Base-by-base conservation (phyloP, 2,797 vertebrate species). In the Prionace glauca region DNA sequence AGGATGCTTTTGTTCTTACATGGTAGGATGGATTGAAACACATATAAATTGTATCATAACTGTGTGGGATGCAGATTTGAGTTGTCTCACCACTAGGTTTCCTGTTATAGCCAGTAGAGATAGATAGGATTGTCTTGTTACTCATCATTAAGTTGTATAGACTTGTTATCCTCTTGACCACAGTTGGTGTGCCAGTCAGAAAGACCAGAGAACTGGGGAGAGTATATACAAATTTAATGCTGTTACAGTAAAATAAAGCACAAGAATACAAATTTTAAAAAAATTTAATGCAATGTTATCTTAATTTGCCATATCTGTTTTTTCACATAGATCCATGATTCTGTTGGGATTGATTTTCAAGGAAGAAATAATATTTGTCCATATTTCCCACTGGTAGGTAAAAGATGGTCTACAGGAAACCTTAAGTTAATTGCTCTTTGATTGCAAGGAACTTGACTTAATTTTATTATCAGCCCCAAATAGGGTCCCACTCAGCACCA, bases 321-420 rank as follows among this genome's bases (percentile, higher is more conserved):
- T 95, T 95, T 72, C 50, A 10, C 16, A 0, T 56, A 95, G 93
- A 0, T 56, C 11, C 32, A 1, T 16, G 69, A 72, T 56, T 32
- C 41, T 95, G 69, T 29, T 74, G 71, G 93, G 29, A 56, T 95
- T 74, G 93, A 74, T 95, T 95, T 20, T 95, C 41, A 56, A 77
- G 69, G 45, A 95, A 77, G n/a, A 50, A 7, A 74, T 72, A 29
- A 50, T 95, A 24, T 72, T 50, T 93, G 90, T 86, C 95, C 88
- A 94, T 95, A 95, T 71, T 81, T 96, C 72, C 96, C 95, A 95
- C 86, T 96, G 96, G 96, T 96, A 94, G 93, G 96, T 96, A 65
- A 84, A 92, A 77, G 14, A 72, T 67, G 36, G 12, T 77, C 84
- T 86, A 36, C 62, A 79, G 24, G 71, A 95, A 45, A 62, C 74